Evolutionary conservation across 2,797 vertebrate genomes (phyloP), one percentile per base, ranked within the genome.

Genomic region (Crenuchus spilurus): DNA sequence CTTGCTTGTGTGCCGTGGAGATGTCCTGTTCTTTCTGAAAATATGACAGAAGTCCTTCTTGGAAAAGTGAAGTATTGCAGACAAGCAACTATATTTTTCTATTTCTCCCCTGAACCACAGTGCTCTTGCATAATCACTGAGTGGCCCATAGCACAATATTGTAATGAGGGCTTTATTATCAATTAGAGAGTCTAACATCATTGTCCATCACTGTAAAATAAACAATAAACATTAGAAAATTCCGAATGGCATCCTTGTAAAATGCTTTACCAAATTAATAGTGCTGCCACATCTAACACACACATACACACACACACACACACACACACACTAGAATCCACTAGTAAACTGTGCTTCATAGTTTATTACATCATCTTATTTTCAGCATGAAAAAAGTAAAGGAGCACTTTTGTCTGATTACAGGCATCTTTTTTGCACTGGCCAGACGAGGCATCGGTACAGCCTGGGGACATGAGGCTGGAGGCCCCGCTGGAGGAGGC

Each of bases 401-500:
- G 22, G 18, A 69, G 46, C 13, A 64, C 11, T 13, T 46, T 41
- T 48, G 8, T 30, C 11, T 63, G 48, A 75, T 42, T 42, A 54
- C 14, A 63, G 31, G 52, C n/a, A n/a, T 11, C 11, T 39, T n/a
- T 30, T 71, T 31, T 64, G 24, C n/a, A 49, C 33, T 58, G 35
- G n/a, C 18, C 51, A 71, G 61, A 41, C 14, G 26, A 46, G 41
- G 39, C 41, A 31, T 58, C 49, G 57, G 41, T 60, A 20, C 48
- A 8, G 26, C 26, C 42, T 5, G n/a, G 16, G 31, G 24, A 24
- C n/a, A 65, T 51, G 41, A 49, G 64, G 10, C 51, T 70, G 42
- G 16, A 26, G 65, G 72, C 67, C 35, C 35, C 42, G 52, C 42
- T 37, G 72, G 58, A 75, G 44, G 13, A 71, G 42, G 52, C 52